phyloP scores from a whole-genome alignment of 2,797 vertebrate species.

The Bradypus variegatus region DNA sequence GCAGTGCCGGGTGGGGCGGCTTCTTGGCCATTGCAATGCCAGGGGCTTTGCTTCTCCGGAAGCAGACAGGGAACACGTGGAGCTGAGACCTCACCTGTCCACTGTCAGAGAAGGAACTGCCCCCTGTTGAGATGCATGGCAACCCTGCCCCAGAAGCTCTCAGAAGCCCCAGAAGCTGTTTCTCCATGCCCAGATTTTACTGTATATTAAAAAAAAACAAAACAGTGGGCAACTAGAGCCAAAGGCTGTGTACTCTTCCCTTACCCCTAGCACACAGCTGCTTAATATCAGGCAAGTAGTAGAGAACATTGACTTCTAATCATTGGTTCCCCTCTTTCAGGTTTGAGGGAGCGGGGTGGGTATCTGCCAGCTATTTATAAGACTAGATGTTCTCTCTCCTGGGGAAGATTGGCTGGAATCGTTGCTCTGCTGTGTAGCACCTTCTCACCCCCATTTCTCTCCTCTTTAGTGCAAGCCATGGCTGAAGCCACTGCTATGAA shows the following conservation, averaged over 20 bases:
- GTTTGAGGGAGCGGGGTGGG: neutral
- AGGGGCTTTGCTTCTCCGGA: slow-evolving; percentile 19
- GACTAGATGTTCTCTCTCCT: neutral
- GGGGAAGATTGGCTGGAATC: neutral
- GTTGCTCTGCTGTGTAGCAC: accelerated
- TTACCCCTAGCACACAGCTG: neutral
- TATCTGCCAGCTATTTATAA: neutral
- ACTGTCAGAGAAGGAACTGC: neutral
- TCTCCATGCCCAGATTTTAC: neutral
- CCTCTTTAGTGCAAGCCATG: slow-evolving; percentile 81
- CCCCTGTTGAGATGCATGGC: neutral
- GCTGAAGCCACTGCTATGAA: slow-evolving; percentile 80
- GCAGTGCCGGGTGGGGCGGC: slow-evolving; percentile 18
- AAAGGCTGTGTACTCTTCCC: neutral
- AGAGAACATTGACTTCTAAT: neutral
- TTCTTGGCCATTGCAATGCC: neutral
- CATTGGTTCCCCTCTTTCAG: neutral
- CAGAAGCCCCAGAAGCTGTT: neutral
- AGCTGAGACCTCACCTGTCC: neutral
- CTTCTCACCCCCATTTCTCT: slow-evolving; percentile 35
- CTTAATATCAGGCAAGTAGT: neutral
- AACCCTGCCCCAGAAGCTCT: slow-evolving; percentile 14
- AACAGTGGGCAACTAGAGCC: accelerated
- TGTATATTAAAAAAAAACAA: neutral
- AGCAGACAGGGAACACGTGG: slow-evolving; percentile 22